Conservation (phyloP, 1,140 invertebrate genomes). For the Lethocerus indicus region DNA sequence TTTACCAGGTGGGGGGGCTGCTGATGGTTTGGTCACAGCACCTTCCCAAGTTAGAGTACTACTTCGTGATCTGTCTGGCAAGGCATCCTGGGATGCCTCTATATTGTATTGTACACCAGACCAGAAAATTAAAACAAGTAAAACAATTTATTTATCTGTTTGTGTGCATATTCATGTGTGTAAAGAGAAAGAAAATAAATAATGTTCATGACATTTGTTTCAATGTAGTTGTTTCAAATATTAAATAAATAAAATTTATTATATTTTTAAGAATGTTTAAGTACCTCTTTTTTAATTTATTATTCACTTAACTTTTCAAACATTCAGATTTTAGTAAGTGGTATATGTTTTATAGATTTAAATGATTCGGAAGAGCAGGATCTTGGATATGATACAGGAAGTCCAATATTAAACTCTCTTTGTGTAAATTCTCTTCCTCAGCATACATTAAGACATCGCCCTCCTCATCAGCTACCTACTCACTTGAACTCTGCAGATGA, state of each 20-base stretch:
- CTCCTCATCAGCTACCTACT: slow-evolving; percentile 57
- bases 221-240: neutral
- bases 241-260: neutral
- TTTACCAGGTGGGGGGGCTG: slow-evolving; percentile 66
- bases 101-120: slow-evolving; percentile 62
- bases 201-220: neutral
- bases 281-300: neutral
- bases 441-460: slow-evolving; percentile 48
- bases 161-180: neutral
- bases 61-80: slow-evolving; percentile 84
- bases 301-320: neutral
- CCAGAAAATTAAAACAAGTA: slow-evolving; percentile 12
- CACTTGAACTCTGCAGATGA: slow-evolving; percentile 68
- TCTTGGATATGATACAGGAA: slow-evolving; percentile 2
- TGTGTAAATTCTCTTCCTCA: slow-evolving; percentile 26
- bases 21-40: slow-evolving; percentile 40
- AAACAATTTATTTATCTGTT: neutral
- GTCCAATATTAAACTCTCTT: slow-evolving; percentile 15
- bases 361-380: neutral
- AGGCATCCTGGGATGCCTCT: slow-evolving; percentile 90
- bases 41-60: slow-evolving; percentile 54
- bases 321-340: neutral
- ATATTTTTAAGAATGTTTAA: neutral
- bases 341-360: neutral
- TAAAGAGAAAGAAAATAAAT: neutral